Evolutionary conservation across 92 coral and sea anemone genomes (phyloP).

Genomic region (Pocillopora meandrina): DNA sequence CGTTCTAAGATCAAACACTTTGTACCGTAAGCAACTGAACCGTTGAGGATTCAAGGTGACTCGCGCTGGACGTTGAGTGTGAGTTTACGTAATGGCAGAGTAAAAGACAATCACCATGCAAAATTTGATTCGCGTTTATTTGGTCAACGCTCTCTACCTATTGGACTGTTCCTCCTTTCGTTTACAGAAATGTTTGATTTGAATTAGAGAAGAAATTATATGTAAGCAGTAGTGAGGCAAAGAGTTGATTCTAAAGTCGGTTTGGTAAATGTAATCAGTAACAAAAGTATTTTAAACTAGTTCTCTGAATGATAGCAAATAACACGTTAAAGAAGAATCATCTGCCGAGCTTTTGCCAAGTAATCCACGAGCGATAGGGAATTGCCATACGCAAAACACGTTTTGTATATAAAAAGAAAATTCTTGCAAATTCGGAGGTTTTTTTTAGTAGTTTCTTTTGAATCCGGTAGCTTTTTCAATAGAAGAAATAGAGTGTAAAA

Average conservation of each 20-base stretch:
- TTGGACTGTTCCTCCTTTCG: neutral
- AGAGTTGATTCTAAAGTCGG: neutral
- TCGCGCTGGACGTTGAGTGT: constrained; percentile 44
- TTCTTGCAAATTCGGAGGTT: constrained; percentile 5
- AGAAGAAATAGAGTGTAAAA: constrained; percentile 32
- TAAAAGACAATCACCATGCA: neutral
- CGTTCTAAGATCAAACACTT: constrained; percentile 7
- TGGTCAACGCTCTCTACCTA: neutral
- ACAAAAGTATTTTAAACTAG: constrained; percentile 23
- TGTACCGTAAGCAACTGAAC: neutral
- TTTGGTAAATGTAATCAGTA: constrained; percentile 34
- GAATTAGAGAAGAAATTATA: neutral
- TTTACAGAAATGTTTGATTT: neutral
- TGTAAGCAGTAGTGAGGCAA: neutral
- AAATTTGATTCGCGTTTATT: neutral
- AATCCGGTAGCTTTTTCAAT: constrained; percentile 7
- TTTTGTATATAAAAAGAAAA: constrained; percentile 43
- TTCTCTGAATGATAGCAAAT: constrained; percentile 40
- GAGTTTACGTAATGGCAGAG: neutral
- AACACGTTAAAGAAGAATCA: constrained; percentile 48
- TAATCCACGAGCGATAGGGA: neutral
- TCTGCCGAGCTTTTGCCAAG: constrained; percentile 15
- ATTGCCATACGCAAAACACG: neutral
- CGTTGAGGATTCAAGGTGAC: neutral
- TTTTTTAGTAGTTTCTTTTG: constrained; percentile 3